phyloP scores from a whole-genome alignment of 2,888 invertebrate genomes.

The Creontiades dilutus region DNA sequence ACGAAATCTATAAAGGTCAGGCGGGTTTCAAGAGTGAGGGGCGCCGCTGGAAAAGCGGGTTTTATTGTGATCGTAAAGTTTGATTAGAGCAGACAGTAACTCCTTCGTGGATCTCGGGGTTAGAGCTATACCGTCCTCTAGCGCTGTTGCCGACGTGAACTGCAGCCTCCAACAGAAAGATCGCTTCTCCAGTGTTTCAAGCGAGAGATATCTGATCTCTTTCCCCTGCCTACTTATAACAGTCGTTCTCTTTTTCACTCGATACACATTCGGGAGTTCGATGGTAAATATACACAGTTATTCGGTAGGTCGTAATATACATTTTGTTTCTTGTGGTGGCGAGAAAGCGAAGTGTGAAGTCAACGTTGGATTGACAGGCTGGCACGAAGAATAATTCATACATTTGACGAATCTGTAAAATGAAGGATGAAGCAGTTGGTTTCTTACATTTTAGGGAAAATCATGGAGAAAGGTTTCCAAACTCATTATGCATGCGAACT shows the following conservation, averaged over 20 bases:
- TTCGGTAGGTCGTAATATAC: neutral
- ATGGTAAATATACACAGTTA: neutral
- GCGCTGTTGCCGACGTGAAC: slow-evolving; percentile 37
- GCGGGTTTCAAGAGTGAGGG: neutral
- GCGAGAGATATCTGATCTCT: slow-evolving; percentile 1
- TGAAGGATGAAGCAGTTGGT: no score
- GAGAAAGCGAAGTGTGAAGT: neutral
- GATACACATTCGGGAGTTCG: neutral
- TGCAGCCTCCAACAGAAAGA: slow-evolving; percentile 3
- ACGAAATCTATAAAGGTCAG: slow-evolving; percentile 24
- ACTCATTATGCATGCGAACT: no score
- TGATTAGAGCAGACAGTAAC: slow-evolving; percentile 39
- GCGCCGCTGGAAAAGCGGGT: neutral
- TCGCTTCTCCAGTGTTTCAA: slow-evolving; percentile 7
- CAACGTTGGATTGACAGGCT: neutral
- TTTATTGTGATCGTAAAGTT: slow-evolving; percentile 42
- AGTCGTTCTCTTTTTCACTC: neutral
- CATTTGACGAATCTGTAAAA: no score
- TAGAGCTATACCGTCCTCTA: slow-evolving; percentile 1
- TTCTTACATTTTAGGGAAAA: no score
- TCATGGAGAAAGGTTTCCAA: no score
- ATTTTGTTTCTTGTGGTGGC: neutral
- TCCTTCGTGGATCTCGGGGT: slow-evolving; percentile 15
- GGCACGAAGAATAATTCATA: no score
- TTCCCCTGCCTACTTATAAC: neutral